Base-by-base conservation (phyloP, 2,113 vertebrate genomes). In the Cervus canadensis region DNA sequence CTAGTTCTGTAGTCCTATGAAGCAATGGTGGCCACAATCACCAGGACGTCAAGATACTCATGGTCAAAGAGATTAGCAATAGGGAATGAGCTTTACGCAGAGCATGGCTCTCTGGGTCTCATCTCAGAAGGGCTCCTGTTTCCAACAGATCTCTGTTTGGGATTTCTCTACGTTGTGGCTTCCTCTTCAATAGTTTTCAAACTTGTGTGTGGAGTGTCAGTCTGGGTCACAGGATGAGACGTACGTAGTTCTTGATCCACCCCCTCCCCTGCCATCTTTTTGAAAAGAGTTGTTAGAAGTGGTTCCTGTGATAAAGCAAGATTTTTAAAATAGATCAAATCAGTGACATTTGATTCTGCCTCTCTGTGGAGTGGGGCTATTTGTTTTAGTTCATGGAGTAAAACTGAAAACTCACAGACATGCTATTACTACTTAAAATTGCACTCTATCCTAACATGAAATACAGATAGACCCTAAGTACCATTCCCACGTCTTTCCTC, bases 271-370 rank as follows among this genome's bases (percentile, higher is more conserved):
- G 54, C n/a, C 45, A 64, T 86, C 50, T 89, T 95, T 97, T 94
- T 91, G 45, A 96, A 96, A 93, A 95, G 91, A 81, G 82, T n/a
- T 97, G 45, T 96, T 83, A 94, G 89, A 97, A 96, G 94, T 94
- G 43, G 33, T 76, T 95, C 43, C 36, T 91, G 40, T 85, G 93
- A 95, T 95, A 96, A 95, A 96, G n/a, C 26, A 92, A 87, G 89
- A 96, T 87, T 92, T 97, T 93, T 94, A 71, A 98, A 98, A 81
- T 25, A 97, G 82, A 98, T 98, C 96, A 97, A 97, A 97, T 56
- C 30, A 84, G 89, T 96, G 96, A 94, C 96, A 28, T 94, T 81
- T 94, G 86, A 97, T 96, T 97, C 95, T 85, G 9, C 40, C 92
- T 96, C 91, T 98, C 96, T 97, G 97, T 97, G 92, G 94, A 95